Conservation (phyloP, 2,797 vertebrate genomes). For the Sebastes matsubarae region DNA sequence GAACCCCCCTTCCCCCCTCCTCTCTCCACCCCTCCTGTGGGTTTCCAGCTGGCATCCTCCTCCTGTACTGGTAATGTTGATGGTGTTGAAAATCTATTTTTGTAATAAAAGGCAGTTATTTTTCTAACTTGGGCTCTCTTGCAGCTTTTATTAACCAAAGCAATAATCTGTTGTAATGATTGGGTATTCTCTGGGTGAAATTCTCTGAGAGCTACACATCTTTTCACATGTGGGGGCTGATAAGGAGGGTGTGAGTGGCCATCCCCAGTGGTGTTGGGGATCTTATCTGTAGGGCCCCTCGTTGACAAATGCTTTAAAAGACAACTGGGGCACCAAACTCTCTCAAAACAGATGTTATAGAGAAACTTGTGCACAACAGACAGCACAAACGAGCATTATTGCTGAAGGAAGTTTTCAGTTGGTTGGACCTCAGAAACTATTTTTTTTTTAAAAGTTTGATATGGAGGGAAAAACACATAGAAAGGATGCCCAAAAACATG, state of each 20-base stretch:
- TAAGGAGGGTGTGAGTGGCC: background rate
- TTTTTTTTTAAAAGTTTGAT: background rate
- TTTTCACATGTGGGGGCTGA: background rate
- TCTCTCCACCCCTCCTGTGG: too few relatives aligned
- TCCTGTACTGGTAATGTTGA: too few relatives aligned
- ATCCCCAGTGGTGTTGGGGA: background rate
- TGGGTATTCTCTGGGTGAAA: background rate
- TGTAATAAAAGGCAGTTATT: too few relatives aligned
- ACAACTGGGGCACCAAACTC: background rate
- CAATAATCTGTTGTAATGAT: background rate
- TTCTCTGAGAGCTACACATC: background rate
- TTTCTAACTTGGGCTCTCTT: background rate
- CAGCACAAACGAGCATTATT: background rate
- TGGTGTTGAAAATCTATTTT: too few relatives aligned
- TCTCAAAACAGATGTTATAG: background rate
- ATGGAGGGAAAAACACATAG: background rate
- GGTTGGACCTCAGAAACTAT: background rate
- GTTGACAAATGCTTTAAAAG: background rate
- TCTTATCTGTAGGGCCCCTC: background rate
- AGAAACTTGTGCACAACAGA: background rate
- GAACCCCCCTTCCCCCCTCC: too few relatives aligned
- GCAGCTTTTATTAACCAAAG: background rate
- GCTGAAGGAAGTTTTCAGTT: background rate
- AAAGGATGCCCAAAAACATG: background rate
- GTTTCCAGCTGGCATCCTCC: too few relatives aligned